Evolutionary conservation across 30 jellyfish, hydroid and myxozoan genomes (phyloP), one percentile per base, ranked within the genome.

Genomic region (Hydractinia symbiolongicarpus): DNA sequence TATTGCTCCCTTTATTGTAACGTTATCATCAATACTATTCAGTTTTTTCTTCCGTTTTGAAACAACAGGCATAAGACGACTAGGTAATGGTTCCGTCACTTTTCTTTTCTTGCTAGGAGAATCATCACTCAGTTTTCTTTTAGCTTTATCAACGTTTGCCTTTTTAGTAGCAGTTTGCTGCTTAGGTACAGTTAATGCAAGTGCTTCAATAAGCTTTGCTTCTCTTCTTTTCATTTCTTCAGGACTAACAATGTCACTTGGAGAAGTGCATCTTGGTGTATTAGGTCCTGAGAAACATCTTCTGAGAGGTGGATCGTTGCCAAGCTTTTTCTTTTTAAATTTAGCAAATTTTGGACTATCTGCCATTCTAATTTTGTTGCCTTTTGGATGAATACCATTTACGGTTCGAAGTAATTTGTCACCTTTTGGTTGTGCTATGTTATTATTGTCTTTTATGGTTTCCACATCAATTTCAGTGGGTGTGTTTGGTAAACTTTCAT

Each of bases 281-380:
- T 83, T 61, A 15, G 87, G 67, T 7, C 87, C 87, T 17, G 87
- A 79, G 53, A 55, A 16, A 30, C 85, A 55, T 15, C 87, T 53
- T 10, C 87, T 4, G 17, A 77, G n/a, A 61, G 87, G 87, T 13
- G 81, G 83, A 17, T 79, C 87, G 4, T 51, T 79, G 67, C 74
- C 30, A 11, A 61, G 84, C 60, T 66, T 79, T 54, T 79, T 79
- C 82, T 79, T 79, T 83, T 79, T 79, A 67, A 79, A 79, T 16
- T 79, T 79, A 19, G 87, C 87, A 61, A 79, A 79, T 21, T 79
- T 79, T 62, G 87, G 87, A 79, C 87, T 79, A 61, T 79, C 87
- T 60, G 87, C 87, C 87, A 79, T 79, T n/a, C 87, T 83, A 4
- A 58, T 61, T 50, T 79, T 79, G 11, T 61, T 67, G 3, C 87